Evolutionary conservation across 1,140 invertebrate genomes (phyloP), one percentile per base, ranked within the genome.

Genomic region (Hypsibius dujardini): DNA sequence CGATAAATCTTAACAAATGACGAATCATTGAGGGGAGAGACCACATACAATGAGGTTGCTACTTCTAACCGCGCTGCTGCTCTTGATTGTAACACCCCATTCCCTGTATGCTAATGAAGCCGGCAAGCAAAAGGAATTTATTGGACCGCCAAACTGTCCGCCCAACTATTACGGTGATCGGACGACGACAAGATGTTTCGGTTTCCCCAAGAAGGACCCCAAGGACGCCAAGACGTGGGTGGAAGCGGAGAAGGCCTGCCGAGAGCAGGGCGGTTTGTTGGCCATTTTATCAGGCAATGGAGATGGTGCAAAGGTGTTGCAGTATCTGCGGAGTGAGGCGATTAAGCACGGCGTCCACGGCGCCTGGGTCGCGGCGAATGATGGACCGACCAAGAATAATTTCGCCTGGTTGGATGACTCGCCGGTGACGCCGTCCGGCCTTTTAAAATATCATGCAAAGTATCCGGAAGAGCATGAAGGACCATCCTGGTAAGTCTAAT

Each of bases 71-170:
- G 28, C 28, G 28, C 28, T 28, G 28, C 28, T 28, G 28, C 28
- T 28, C 28, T 28, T 28, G 28, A 28, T 28, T 28, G 28, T 28
- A 28, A 28, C 28, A 28, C 28, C 28, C 28, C 28, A 28, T 28
- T 28, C 28, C 28, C 28, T 28, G 28, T 28, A 28, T 28, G 28
- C 28, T 28, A 28, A 28, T 28, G 28, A 28, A 28, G 28, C 28
- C 28, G 28, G 28, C 28, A 28, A 28, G 28, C 28, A 28, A 28
- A 28, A 67, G 12, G 62, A 67, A 7, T 3, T 67, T 7, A 45
- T 67, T 42, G 62, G 62, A 42, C 62, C 62, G 62, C 62, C 62
- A 15, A 7, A 67, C 12, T 67, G 62, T 67, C 62, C 62, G 3
- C 12, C 12, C 3, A 45, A 12, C 62, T 67, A 67, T 42, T 7